A percentile compares a stretch with the other conserved stretches of the same genome.
Evolutionary conservation across 2,113 vertebrate species (phyloP).

Genomic region (Lamprologus tigripictilis): DNA sequence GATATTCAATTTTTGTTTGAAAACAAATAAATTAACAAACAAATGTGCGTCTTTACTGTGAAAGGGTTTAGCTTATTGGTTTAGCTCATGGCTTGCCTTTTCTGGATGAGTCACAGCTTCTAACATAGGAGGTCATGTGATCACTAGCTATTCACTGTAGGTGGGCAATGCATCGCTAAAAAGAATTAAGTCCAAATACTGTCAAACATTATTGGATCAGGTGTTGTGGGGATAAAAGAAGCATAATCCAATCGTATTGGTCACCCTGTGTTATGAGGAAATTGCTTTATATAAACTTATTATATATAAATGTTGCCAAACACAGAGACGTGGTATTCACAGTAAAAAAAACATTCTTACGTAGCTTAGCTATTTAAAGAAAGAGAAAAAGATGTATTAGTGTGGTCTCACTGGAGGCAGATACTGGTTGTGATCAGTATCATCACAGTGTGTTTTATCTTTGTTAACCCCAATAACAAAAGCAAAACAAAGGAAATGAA

Average conservation of each 20-base stretch:
- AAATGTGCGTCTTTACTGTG: neutral
- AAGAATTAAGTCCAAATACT: neutral
- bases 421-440: neutral
- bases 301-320: neutral
- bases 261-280: neutral
- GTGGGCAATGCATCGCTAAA: neutral
- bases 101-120: neutral
- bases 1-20: fast-evolving
- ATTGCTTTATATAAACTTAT: neutral
- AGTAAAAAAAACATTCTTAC: neutral
- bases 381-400: neutral
- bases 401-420: neutral
- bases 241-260: neutral
- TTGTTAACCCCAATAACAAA: neutral
- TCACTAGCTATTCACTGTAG: neutral
- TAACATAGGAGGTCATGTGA: neutral
- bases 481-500: neutral
- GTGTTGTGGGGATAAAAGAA: neutral
- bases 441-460: neutral
- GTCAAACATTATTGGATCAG: neutral
- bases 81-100: neutral
- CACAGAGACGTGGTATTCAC: neutral
- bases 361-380: neutral
- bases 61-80: neutral
- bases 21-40: neutral